Evolutionary conservation across 2,888 invertebrate genomes (phyloP), one percentile per base, ranked within the genome.

Genomic region (Agriotes lineatus): DNA sequence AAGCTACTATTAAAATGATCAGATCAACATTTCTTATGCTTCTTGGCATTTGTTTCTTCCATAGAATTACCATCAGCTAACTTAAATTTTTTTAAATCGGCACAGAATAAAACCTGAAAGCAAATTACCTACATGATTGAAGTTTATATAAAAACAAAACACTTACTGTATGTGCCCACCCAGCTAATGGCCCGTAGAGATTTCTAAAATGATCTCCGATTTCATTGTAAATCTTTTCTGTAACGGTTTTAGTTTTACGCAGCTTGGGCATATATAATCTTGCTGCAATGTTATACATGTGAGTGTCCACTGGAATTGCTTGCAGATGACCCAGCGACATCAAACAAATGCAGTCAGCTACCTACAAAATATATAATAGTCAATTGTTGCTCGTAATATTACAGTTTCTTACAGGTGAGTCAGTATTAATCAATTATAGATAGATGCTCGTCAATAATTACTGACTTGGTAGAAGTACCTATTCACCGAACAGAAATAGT

Each of bases 261-360:
- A 96, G 84, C 78, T 93, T 91, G 0, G 95, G 95, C 73, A 95
- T 84, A 80, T 97, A 97, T 76, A 91, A 88, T 66, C 90, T 86
- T 14, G 90, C 88, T 0, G 96, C 96, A 74, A 99, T 92, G 86
- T 97, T 95, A 83, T 93, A 95, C 19, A 99, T 95, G 80, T 99
- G 99, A 0, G 97, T 97, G 84, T 99, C 99, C 0, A 99, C 93
- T 0, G 99, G 99, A 60, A 99, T 90, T 0, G 97, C 92, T 76
- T 93, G 90, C 56, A 95, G 83, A 81, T 98, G 95, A 64, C 93
- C 92, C 57, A 99, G 83, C 0, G 97, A 96, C 98, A 99, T 99
- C 16, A 99, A 87, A 81, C 96, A 96, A 76, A 99, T 94, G 84
- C 99, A 99, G 84, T 99, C 99, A 0, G 99, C 97, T 14, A 99